Percentiles rank a stretch among this genome's conserved stretches.
These are phyloP conservation scores for Xenopus tropicalis DNA, from an alignment of 2,113 vertebrate genomes.

Conservation along the genomic window UCB_Xtro_10.0 CM004445.2:432501-433000, in stretches of 20 bases:
- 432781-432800: constrained; percentile 14
- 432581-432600: no score
- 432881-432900: neutral
- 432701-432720: neutral
- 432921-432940: constrained; percentile 21
- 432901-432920: constrained; percentile 22
- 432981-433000: neutral
- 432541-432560: no score
- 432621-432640: no score
- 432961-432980: constrained; percentile 23
- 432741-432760: neutral
- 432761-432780: constrained; percentile 10
- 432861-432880: constrained; percentile 18
- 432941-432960: neutral
- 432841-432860: neutral
- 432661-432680: neutral
- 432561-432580: no score
- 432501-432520: no score
- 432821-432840: neutral
- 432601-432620: no score
- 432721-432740: neutral
- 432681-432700: neutral
- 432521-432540: no score
- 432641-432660: no score
- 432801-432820: constrained; percentile 22